A percentile compares a stretch with the other conserved stretches of the same genome.
phyloP scores from a whole-genome alignment of 2,888 invertebrate genomes.

The Tuta absoluta region DNA sequence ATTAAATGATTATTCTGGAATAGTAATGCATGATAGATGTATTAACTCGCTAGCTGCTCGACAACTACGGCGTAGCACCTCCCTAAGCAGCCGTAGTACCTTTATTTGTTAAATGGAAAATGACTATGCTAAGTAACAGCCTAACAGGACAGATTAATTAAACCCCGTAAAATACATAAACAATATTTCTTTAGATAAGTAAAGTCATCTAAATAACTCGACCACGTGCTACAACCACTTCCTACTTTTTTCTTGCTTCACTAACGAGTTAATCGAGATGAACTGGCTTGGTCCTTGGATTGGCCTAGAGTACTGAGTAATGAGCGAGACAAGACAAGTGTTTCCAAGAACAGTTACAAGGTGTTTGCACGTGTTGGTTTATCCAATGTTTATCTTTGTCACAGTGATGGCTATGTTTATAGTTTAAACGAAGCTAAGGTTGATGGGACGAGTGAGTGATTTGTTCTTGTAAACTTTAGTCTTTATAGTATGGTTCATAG shows the following conservation, averaged over 20 bases:
- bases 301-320: constrained; percentile 2
- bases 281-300: constrained; percentile 9
- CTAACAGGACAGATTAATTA: too few relatives aligned
- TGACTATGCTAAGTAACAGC: too few relatives aligned
- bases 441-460: constrained; percentile 45
- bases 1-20: background rate
- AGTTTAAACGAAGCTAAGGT: constrained; percentile 27
- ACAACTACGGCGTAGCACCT: background rate
- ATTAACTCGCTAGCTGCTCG: background rate
- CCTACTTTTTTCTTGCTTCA: background rate
- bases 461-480: background rate
- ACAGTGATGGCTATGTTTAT: constrained; percentile 4
- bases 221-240: constrained; percentile 9
- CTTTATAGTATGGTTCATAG: background rate
- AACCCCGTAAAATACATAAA: background rate
- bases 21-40: background rate
- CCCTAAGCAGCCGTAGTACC: background rate
- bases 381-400: constrained; percentile 21
- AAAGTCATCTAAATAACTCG: background rate
- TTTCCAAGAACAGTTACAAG: constrained; percentile 19
- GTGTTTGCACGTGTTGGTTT: constrained; percentile 22
- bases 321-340: background rate
- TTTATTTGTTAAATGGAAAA: too few relatives aligned
- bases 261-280: constrained; percentile 16
- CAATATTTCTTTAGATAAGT: background rate